A percentile compares a stretch with the other conserved stretches of the same genome.
phyloP scores from a whole-genome alignment of 2,797 vertebrate genomes.

The Tapera naevia region DNA sequence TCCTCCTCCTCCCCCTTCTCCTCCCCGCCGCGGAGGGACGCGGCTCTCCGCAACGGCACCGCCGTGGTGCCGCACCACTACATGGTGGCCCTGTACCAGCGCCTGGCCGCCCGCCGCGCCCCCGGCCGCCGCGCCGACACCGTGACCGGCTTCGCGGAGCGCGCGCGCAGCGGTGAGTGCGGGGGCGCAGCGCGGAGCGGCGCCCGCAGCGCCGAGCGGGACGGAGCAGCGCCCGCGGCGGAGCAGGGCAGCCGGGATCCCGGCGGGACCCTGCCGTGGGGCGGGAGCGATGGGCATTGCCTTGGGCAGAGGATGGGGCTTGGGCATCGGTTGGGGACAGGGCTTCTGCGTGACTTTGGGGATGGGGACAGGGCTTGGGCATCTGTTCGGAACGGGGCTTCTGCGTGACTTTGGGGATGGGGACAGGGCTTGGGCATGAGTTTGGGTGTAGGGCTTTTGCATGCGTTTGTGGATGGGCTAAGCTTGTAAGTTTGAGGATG shows the following conservation, averaged over 20 bases:
- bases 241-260: not conserved
- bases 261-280: too few relatives aligned
- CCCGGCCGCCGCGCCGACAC: constrained; percentile 77
- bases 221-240: not conserved
- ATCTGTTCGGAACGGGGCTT: not conserved
- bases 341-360: not conserved
- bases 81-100: constrained; percentile 81
- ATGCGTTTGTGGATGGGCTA: not conserved
- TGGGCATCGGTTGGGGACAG: not conserved
- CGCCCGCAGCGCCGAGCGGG: too few relatives aligned
- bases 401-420: not conserved
- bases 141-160: constrained; percentile 85
- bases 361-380: not conserved
- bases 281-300: too few relatives aligned
- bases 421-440: too few relatives aligned
- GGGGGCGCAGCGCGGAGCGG: too few relatives aligned
- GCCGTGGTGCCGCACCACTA: constrained; percentile 75
- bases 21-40: constrained; percentile 18
- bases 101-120: constrained; percentile 54
- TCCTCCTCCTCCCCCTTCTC: constrained; percentile 27
- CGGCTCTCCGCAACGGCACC: constrained; percentile 66
- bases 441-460: not conserved
- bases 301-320: too few relatives aligned
- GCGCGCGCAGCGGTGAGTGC: constrained; percentile 78
- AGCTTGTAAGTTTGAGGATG: not conserved